Evolutionary conservation across 2,888 invertebrate species (phyloP).

Genomic region (Ernsta delagoae): DNA sequence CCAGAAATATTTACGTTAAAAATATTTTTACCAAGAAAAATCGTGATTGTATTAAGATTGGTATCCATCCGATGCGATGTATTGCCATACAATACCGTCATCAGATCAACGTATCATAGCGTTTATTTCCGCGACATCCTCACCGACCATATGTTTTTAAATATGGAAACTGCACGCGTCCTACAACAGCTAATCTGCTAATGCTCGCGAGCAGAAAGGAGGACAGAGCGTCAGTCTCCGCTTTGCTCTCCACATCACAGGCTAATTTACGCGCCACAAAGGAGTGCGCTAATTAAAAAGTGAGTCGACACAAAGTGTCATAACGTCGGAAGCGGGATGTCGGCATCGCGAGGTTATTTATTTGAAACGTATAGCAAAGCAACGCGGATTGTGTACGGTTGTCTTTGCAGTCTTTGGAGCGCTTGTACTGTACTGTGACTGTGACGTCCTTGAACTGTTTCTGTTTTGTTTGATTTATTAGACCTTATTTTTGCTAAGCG

Average conservation of each 20-base stretch:
- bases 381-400: conserved; percentile 25
- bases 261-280: conserved; percentile 81
- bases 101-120: too few relatives aligned
- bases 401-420: too few relatives aligned
- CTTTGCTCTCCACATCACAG: conserved; percentile 68
- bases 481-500: too few relatives aligned
- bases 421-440: not conserved
- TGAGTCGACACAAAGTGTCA: conserved; percentile 78
- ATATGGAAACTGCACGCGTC: too few relatives aligned
- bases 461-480: not conserved
- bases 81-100: too few relatives aligned
- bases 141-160: too few relatives aligned
- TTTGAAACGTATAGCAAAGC: conserved; percentile 18
- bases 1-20: too few relatives aligned
- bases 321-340: conserved; percentile 26
- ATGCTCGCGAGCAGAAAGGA: conserved; percentile 53
- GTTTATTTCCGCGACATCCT: too few relatives aligned
- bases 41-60: too few relatives aligned
- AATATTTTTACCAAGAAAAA: too few relatives aligned
- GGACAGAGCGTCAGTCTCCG: conserved; percentile 45
- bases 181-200: conserved; percentile 58
- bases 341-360: conserved; percentile 30
- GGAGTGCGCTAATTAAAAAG: conserved; percentile 83
- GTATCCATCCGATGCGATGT: too few relatives aligned
- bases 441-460: conserved; percentile 32